Base-by-base conservation (phyloP, 1,140 invertebrate genomes). In the Antheraea mylitta region DNA sequence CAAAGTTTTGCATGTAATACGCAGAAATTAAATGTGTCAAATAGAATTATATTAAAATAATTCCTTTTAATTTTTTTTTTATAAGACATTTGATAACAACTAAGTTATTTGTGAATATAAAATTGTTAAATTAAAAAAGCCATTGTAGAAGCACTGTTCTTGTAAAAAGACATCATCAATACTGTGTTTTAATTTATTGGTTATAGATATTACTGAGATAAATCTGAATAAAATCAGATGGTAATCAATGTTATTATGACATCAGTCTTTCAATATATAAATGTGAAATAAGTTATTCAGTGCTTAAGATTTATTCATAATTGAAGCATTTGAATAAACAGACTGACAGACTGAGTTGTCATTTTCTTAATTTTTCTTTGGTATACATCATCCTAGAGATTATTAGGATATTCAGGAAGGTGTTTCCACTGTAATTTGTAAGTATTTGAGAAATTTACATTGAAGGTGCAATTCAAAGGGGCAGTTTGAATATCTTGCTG, bases 371-470 rank as follows among this genome's bases (percentile, higher is more conserved):
- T 48, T 11, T 45, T 65, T 22, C 36, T 36, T 10, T 58, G 36
- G 30, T 53, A 58, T 53, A 58, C 30, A 45, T 45, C 37, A 36
- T 65, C 38, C 45, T 48, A 65, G 42, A 18, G 42, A n/a, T 37
- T 64, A 37, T 85, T 84, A 88, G 77, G 78, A 76, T 77, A 77
- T 77, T 68, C 73, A 69, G 73, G 78, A 75, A 79, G 79, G 83
- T 84, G 85, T 81, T 78, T 79, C 78, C 78, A 73, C 82, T 83
- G 73, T 69, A 66, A 79, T 85, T 87, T 89, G 89, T 91, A 90
- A 90, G 89, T 91, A 89, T 85, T 67, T 80, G 73, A 79, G 82
- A 83, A 78, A 78, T 78, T 77, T 71, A 81, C 73, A 71, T 76
- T 76, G 79, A 66, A 79, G 77, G 79, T 78, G 80, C 77, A 78